A percentile compares a stretch with the other conserved stretches of the same genome.
Conservation (phyloP, 1,140 invertebrate species). For the Alviniconcha marisindica region DNA sequence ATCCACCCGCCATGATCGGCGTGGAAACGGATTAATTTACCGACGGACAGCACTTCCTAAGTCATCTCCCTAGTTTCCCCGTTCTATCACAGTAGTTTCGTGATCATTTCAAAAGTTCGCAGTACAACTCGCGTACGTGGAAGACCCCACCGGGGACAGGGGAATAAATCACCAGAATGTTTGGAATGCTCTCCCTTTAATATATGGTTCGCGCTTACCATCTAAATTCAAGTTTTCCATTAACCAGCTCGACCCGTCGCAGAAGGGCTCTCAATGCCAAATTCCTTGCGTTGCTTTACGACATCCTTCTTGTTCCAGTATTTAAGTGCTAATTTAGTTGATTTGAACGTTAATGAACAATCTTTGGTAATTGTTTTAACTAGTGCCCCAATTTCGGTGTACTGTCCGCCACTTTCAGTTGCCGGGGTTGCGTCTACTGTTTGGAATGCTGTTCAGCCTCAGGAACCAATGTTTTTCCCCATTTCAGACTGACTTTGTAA, state of each 20-base stretch:
- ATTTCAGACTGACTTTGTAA: no score
- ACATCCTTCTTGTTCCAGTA: no score
- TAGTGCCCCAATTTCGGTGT: no score
- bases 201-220: not conserved
- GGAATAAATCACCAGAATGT: not conserved
- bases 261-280: no score
- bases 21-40: not conserved
- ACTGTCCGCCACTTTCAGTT: no score
- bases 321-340: not conserved
- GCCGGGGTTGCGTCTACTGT: no score
- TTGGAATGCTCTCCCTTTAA: not conserved
- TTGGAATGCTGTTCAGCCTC: no score
- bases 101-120: not conserved
- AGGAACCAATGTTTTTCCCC: no score
- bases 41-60: not conserved
- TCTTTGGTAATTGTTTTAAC: no score
- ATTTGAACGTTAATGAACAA: not conserved
- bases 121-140: not conserved
- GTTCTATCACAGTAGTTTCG: not conserved
- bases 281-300: not conserved
- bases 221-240: not conserved
- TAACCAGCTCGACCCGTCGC: not conserved
- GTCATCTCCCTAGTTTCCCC: not conserved
- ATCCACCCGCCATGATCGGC: constrained; percentile 51
- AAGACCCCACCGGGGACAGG: not conserved